A percentile compares a stretch with the other conserved stretches of the same genome.
These are phyloP conservation scores for Nezara viridula DNA, from an alignment of 2,888 invertebrate genomes.

Conservation along the genomic window DNA sequence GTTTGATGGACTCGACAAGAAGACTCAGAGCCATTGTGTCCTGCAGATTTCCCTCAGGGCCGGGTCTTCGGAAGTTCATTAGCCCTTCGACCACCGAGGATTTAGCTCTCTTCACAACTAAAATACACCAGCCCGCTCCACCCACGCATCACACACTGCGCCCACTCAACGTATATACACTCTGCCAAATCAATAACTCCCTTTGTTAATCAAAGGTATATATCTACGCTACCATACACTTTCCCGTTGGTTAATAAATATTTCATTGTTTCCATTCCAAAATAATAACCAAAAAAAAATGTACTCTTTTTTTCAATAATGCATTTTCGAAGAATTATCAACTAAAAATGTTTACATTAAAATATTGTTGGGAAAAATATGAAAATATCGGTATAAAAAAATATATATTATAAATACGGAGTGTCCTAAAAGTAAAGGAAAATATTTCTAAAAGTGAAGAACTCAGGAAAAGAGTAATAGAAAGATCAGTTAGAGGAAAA, in stretches of 20 bases:
- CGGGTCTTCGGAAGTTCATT: background rate
- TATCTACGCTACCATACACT: background rate
- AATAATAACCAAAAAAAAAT: no score
- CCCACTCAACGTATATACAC: background rate
- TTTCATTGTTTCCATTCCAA: background rate
- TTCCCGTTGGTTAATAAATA: background rate
- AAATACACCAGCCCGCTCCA: background rate
- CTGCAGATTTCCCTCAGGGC: constrained; percentile 24
- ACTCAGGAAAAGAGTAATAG: no score
- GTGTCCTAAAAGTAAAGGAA: no score
- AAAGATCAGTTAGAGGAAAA: no score
- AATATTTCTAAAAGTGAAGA: no score
- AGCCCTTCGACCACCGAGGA: background rate
- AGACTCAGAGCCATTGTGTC: constrained; percentile 25
- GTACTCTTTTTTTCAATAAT: no score
- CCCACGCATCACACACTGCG: background rate
- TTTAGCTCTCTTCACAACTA: constrained; percentile 13
- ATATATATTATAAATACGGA: no score
- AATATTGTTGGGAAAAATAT: no score
- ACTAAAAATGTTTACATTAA: no score
- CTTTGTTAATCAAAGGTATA: background rate
- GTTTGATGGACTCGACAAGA: constrained; percentile 4
- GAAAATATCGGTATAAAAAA: no score
- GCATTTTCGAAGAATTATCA: no score
- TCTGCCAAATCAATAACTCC: background rate